Evolutionary conservation across 1,140 invertebrate genomes (phyloP).

Genomic region (Colletes latitarsis): DNA sequence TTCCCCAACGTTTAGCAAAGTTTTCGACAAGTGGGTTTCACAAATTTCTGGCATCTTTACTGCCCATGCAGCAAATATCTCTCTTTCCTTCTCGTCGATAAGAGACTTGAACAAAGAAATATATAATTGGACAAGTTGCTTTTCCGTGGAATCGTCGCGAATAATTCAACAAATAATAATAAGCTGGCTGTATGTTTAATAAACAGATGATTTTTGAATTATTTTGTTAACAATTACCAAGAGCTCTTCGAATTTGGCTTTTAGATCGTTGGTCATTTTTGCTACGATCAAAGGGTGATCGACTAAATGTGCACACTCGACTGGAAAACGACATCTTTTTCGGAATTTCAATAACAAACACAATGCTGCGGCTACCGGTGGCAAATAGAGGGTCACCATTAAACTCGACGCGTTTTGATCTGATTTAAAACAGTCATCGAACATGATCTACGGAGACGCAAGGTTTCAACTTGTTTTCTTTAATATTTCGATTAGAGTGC

Average conservation of each 20-base stretch:
- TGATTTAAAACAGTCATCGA: conserved; percentile 72
- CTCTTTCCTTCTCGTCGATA: conserved; percentile 51
- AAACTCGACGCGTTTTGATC: conserved; percentile 78
- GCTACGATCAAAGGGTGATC: conserved; percentile 69
- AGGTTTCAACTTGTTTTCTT: neutral
- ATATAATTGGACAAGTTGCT: too few relatives aligned
- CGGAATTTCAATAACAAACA: conserved; percentile 87
- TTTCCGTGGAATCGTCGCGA: too few relatives aligned
- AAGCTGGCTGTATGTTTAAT: neutral
- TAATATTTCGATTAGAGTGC: neutral
- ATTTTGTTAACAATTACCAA: conserved; percentile 53
- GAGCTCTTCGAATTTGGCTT: conserved; percentile 65
- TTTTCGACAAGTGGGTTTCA: conserved; percentile 55
- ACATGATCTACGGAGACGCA: conserved; percentile 63
- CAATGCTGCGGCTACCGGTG: conserved; percentile 87
- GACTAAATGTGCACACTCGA: conserved; percentile 76
- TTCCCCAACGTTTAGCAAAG: conserved; percentile 60
- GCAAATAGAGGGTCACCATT: conserved; percentile 86
- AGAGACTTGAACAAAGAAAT: conserved; percentile 55
- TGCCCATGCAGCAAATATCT: conserved; percentile 71
- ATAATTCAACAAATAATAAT: too few relatives aligned
- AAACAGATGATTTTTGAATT: neutral
- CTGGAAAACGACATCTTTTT: conserved; percentile 83
- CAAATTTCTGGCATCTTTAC: conserved; percentile 59
- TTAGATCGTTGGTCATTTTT: conserved; percentile 51